Conservation (phyloP, 1,140 invertebrate species). For the Drosophila pachea region DNA sequence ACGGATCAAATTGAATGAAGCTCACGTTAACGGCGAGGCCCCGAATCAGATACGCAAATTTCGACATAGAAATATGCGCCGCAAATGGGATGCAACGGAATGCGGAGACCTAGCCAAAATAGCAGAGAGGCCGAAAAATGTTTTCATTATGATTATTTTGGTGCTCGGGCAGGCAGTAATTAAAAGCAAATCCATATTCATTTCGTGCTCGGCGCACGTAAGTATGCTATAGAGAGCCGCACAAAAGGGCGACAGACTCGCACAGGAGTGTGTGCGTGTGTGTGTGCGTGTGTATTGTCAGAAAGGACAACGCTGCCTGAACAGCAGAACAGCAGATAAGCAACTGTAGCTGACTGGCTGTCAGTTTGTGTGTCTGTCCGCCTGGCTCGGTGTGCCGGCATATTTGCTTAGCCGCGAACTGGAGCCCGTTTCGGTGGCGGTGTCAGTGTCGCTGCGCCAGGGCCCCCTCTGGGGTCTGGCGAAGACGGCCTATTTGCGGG, state of each 20-base stretch:
- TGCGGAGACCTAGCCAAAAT: slow-evolving; percentile 26
- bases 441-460: background rate
- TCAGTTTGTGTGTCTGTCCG: slow-evolving; percentile 8
- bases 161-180: slow-evolving; percentile 52
- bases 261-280: slow-evolving; percentile 17
- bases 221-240: slow-evolving; percentile 42
- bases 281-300: slow-evolving; percentile 49
- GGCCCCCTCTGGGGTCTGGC: background rate
- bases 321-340: slow-evolving; percentile 52
- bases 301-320: slow-evolving; percentile 51
- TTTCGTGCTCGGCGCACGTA: slow-evolving; percentile 51
- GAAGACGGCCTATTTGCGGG: slow-evolving; percentile 64
- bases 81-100: slow-evolving; percentile 30
- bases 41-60: background rate
- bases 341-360: slow-evolving; percentile 18
- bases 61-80: slow-evolving; percentile 16
- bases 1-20: background rate
- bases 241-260: background rate
- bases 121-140: slow-evolving; percentile 18
- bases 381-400: slow-evolving; percentile 38
- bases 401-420: slow-evolving; percentile 51
- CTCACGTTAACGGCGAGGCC: too few species aligned
- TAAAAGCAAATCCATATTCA: slow-evolving; percentile 77
- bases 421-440: slow-evolving; percentile 16
- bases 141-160: slow-evolving; percentile 22